A percentile compares a stretch with the other conserved stretches of the same genome.
Evolutionary conservation across 2,888 invertebrate genomes (phyloP).

Genomic region (Creontiades dilutus): DNA sequence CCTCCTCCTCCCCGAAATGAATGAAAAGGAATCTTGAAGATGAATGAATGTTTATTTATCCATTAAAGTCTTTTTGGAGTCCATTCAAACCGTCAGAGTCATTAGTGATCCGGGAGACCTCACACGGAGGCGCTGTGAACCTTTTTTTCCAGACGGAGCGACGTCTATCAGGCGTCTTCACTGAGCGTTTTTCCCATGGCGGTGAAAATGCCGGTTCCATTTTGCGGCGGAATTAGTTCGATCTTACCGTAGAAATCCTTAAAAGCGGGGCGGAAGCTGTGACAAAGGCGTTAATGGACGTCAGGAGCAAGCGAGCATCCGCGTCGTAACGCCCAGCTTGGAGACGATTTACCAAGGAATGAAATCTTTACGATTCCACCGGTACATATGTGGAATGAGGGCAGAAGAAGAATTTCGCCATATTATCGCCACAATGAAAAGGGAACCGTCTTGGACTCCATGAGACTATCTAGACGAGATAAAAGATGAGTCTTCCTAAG

Average conservation of each 20-base stretch:
- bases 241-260: constrained; percentile 18
- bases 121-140: constrained; percentile 53
- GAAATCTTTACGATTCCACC: not conserved
- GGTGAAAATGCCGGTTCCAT: constrained; percentile 36
- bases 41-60: constrained; percentile 65
- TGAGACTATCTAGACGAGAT: no score
- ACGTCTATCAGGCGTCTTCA: not conserved
- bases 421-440: no score
- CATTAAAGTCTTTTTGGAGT: constrained; percentile 40
- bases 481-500: no score
- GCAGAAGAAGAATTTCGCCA: not conserved
- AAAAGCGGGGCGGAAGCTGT: constrained; percentile 33
- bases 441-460: no score
- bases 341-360: not conserved
- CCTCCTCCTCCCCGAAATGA: not conserved
- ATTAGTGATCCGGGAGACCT: constrained; percentile 64
- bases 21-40: constrained; percentile 54
- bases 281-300: constrained; percentile 28
- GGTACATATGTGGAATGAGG: not conserved
- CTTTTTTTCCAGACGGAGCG: not conserved
- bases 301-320: not conserved
- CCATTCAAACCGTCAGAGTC: constrained; percentile 53
- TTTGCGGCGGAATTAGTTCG: constrained; percentile 10
- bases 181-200: constrained; percentile 13
- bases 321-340: not conserved